These are phyloP conservation scores for Acanthaster planci DNA, from an alignment of 35 echinoderm and acorn worm species.

Conservation along the genomic window DNA sequence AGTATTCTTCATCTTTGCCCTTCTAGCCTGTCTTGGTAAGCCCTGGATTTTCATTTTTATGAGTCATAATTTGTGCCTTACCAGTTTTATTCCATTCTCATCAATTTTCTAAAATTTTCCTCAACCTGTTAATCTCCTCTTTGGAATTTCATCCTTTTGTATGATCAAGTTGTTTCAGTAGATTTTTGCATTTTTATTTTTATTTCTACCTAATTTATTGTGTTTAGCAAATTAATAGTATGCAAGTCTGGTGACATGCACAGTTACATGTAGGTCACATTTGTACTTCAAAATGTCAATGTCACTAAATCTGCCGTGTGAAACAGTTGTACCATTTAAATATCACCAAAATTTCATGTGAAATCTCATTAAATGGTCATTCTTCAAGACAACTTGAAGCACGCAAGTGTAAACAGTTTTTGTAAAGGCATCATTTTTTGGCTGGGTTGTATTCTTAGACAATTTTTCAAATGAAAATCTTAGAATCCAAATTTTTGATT, in stretches of 20 bases:
- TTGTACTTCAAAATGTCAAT: no score
- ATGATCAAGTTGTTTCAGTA: neutral
- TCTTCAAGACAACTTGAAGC: no score
- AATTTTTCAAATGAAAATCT: neutral
- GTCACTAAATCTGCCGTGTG: no score
- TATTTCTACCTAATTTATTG: neutral
- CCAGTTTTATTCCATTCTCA: neutral
- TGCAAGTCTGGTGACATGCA: no score
- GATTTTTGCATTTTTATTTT: neutral
- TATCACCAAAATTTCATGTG: no score
- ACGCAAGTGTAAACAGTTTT: no score
- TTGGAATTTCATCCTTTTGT: neutral
- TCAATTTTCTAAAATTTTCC: neutral
- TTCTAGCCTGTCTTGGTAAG: conserved; percentile 10
- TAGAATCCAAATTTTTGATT: neutral
- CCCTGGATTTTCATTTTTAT: neutral
- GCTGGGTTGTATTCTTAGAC: no score
- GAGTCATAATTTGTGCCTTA: neutral
- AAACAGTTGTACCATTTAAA: no score
- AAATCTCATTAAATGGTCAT: no score
- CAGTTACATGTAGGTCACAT: no score
- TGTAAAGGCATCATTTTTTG: no score
- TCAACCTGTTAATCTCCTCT: neutral
- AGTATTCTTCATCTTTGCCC: neutral
- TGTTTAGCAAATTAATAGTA: neutral